Base-by-base conservation (phyloP, 2,888 invertebrate genomes). In the Xanthorhoe designata region DNA sequence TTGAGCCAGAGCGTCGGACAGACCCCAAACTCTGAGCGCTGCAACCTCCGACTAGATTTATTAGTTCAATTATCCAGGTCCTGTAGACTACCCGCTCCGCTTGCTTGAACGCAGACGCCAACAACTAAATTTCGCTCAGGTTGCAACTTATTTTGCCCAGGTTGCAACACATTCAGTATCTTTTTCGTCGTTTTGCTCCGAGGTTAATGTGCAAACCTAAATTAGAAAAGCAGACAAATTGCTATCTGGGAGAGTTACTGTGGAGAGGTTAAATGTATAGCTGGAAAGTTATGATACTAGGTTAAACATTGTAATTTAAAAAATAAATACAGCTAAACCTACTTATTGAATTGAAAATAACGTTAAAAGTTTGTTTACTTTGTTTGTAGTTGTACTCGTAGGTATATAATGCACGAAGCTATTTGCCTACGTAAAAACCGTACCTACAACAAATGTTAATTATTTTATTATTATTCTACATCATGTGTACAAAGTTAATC, bases 41-140 rank as follows among this genome's bases (percentile, higher is more conserved):
- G 88, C 69, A 85, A 86, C 88, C 62, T 63, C 84, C 80, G 85
- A 82, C 86, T 86, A 91, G 92, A 92, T 92, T 92, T 92, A 92
- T 92, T 92, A 89, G 91, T 91, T 92, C 92, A 92, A 92, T 92
- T 92, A 92, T 88, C 90, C 85, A 82, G 82, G 79, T 82, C 84
- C 85, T 90, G 89, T 59, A 68, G 61, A 61, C 64, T 88, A 85
- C 80, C 77, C 82, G 87, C 86, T 81, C 78, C 83, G 87, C 89
- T 88, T 86, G 85, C 88, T 87, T 85, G 87, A 84, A 78, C 86
- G 84, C 86, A 87, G 86, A 88, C 88, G 85, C 89, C 87, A 87
- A 88, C 89, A 87, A 88, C 87, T 87, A 86, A 86, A 89, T 90
- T 91, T 85, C 78, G 84, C 83, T 85, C 84, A 85, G 84, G 82